Conservation (phyloP, 2,888 invertebrate genomes). For the Aradus depressus region DNA sequence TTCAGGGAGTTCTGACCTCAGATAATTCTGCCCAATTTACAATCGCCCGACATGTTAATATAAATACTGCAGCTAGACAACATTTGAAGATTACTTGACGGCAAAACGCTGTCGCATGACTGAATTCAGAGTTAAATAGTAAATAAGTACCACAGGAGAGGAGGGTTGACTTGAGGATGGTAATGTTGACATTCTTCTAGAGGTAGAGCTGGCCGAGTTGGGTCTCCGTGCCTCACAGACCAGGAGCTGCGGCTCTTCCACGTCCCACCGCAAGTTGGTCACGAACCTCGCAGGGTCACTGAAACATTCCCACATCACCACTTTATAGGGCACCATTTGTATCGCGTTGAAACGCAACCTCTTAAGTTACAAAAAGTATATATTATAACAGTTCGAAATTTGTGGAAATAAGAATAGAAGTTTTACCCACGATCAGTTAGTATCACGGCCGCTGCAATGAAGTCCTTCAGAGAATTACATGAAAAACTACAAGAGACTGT, state of each 20-base stretch:
- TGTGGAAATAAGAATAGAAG: background rate
- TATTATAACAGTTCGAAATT: background rate
- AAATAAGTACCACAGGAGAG: background rate
- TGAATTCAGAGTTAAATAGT: too few relatives aligned
- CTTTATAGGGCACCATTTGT: too few relatives aligned
- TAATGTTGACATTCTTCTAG: background rate
- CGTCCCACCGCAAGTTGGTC: slow-evolving; percentile 69
- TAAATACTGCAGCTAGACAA: too few relatives aligned
- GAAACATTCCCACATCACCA: too few relatives aligned
- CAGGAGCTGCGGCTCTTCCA: slow-evolving; percentile 70
- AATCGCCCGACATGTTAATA: too few relatives aligned
- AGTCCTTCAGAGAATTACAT: too few relatives aligned
- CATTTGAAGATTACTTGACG: too few relatives aligned
- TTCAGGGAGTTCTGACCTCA: too few relatives aligned
- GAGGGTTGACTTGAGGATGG: background rate
- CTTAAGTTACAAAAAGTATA: background rate
- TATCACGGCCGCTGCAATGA: background rate
- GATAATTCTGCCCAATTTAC: too few relatives aligned
- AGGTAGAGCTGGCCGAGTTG: slow-evolving; percentile 2
- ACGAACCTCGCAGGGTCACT: slow-evolving; percentile 44
- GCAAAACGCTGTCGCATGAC: too few relatives aligned
- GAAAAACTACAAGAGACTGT: too few relatives aligned
- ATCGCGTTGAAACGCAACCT: too few relatives aligned
- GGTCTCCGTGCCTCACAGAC: slow-evolving; percentile 68
- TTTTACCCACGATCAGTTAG: background rate